phyloP scores from a whole-genome alignment of 2,113 vertebrate species.

The Microcebus jonahi region DNA sequence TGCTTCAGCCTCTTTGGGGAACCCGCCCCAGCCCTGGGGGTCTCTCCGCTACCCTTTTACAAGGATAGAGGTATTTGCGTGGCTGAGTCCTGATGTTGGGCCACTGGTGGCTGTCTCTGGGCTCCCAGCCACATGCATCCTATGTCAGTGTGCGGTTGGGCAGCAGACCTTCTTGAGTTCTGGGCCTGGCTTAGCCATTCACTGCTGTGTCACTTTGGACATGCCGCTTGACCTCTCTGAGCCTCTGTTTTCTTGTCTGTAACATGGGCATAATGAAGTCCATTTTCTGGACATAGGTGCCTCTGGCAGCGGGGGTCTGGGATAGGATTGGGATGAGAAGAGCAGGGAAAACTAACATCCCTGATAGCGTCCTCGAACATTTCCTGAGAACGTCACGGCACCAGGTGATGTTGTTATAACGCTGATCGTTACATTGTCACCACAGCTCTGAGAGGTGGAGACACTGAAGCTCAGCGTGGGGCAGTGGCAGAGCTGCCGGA shows the following conservation, averaged over 20 bases:
- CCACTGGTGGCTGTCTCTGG: background rate
- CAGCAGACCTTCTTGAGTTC: background rate
- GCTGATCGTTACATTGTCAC: background rate
- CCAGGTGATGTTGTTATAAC: background rate
- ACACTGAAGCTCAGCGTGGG: background rate
- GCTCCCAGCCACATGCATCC: background rate
- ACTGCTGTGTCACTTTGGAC: background rate
- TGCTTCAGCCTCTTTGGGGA: background rate
- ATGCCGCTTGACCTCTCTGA: background rate
- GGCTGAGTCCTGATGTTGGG: background rate
- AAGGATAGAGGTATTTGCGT: background rate
- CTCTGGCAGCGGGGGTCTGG: background rate
- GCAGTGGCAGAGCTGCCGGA: background rate
- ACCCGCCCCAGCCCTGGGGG: too few species aligned
- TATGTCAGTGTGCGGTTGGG: background rate
- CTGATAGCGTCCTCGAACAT: rapidly evolving
- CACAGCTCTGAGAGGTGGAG: background rate
- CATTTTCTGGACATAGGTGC: background rate
- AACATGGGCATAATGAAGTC: background rate
- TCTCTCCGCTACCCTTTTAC: background rate
- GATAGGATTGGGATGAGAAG: background rate
- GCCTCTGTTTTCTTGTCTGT: background rate
- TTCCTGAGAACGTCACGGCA: too few species aligned
- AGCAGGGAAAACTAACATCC: background rate
- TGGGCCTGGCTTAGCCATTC: background rate